Base-by-base conservation (phyloP, 2,797 vertebrate species). In the Aphelocoma californica region DNA sequence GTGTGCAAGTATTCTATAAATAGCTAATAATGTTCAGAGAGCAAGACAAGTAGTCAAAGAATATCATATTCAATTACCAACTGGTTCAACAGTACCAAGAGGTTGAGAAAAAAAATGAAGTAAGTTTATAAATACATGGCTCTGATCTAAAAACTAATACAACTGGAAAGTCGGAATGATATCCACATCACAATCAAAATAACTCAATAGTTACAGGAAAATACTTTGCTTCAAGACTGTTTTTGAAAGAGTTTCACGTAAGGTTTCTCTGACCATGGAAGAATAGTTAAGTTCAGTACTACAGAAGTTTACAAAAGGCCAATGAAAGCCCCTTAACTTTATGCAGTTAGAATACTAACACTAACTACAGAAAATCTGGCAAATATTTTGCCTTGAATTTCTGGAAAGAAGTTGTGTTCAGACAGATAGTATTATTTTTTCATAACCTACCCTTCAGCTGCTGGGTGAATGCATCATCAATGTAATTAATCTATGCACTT, bases 1-100 rank as follows among this genome's bases (percentile, higher is more conserved):
- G 64, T 94, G 90, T 93, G 86, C 62, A 44, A 97, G 77, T 91
- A 90, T 94, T 97, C 96, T 74, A 93, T 93, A 97, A 97, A 95
- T 81, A 97, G 87, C 61, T 94, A 80, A 86, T 92, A 82, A 93
- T 6, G 50, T 94, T 93, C 75, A 97, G 88, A 94, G 67, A 95
- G 86, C 77, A 82, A 95, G 80, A 90, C 77, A 75, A 81, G 54
- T 61, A 86, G 62, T 94, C 92, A 93, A 92, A 79, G 85, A 90
- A 42, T 89, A 96, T 93, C 64, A 95, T 93, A 81, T 67, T 95
- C 72, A 93, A 56, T 78, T 88, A 91, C 79, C 78, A 73, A 58
- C 24, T 69, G 28, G 38, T 87, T 96, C 92, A 81, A 95, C 86
- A 66, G 84, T 78, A 96, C 66, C 62, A 65, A 78, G 78, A 98